Conservation (phyloP, 2,888 invertebrate genomes). For the Acanthoscelides obtectus region DNA sequence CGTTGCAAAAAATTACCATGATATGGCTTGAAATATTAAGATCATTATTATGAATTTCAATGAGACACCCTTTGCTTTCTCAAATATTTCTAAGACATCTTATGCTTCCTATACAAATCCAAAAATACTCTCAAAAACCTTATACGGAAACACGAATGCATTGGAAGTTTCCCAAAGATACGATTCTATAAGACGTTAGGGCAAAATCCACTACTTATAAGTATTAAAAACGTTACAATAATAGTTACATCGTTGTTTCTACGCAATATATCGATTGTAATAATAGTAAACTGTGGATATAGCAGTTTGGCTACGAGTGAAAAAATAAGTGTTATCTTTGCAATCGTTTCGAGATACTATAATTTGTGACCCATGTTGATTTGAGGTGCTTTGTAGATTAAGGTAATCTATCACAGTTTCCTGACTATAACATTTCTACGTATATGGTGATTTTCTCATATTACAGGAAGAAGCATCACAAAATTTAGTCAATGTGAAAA, state of each 20-base stretch:
- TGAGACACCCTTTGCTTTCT: not conserved
- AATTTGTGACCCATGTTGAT: not conserved
- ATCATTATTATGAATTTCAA: too few relatives aligned
- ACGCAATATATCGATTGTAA: not conserved
- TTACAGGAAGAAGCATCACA: too few relatives aligned
- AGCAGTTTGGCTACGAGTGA: not conserved
- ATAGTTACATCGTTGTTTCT: not conserved
- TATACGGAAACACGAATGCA: not conserved
- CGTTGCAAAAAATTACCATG: too few relatives aligned
- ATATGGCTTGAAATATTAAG: too few relatives aligned
- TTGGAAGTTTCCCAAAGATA: not conserved
- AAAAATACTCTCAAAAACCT: not conserved
- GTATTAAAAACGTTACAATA: not conserved
- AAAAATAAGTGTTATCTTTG: not conserved
- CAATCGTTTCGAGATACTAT: not conserved
- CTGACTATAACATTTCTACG: not conserved
- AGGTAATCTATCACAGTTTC: not conserved
- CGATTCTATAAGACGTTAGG: not conserved
- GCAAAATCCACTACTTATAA: not conserved
- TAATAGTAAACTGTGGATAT: not conserved
- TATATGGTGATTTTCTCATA: too few relatives aligned
- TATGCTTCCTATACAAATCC: not conserved
- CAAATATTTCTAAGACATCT: not conserved
- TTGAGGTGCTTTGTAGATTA: not conserved
- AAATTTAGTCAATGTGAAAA: too few relatives aligned